phyloP scores from a whole-genome alignment of 2,888 invertebrate genomes.

The Charanyca ferruginea region DNA sequence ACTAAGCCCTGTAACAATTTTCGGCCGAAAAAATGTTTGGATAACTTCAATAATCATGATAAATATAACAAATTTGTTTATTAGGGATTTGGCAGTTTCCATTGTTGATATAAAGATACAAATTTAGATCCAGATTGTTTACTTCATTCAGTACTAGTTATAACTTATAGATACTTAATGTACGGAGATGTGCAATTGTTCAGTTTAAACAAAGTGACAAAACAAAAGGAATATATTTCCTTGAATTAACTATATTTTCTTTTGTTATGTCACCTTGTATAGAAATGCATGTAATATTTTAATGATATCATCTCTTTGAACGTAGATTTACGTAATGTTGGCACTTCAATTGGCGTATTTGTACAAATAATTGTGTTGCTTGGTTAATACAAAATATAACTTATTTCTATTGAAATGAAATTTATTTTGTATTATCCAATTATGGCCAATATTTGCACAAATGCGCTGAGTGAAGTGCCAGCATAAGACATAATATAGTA shows the following conservation, averaged over 20 bases:
- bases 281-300: neutral
- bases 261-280: too few species aligned
- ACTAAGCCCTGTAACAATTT: slow-evolving; percentile 11
- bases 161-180: neutral
- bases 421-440: too few species aligned
- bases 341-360: too few species aligned
- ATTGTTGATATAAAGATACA: slow-evolving; percentile 27
- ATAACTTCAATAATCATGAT: neutral
- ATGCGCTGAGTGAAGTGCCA: too few species aligned
- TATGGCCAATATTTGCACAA: too few species aligned
- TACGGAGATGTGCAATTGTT: slow-evolving; percentile 3
- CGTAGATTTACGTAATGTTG: neutral
- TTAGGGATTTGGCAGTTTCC: slow-evolving; percentile 20
- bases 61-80: slow-evolving; percentile 1
- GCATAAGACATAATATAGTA: neutral
- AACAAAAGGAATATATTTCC: neutral
- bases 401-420: too few species aligned
- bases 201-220: neutral
- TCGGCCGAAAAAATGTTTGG: neutral
- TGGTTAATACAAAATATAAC: too few species aligned
- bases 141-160: neutral
- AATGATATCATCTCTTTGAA: neutral
- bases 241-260: too few species aligned
- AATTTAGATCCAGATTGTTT: slow-evolving; percentile 26
- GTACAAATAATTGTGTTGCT: too few species aligned